These are phyloP conservation scores for Crenichthys baileyi DNA, from an alignment of 2,797 vertebrate species.

Conservation along the genomic window DNA sequence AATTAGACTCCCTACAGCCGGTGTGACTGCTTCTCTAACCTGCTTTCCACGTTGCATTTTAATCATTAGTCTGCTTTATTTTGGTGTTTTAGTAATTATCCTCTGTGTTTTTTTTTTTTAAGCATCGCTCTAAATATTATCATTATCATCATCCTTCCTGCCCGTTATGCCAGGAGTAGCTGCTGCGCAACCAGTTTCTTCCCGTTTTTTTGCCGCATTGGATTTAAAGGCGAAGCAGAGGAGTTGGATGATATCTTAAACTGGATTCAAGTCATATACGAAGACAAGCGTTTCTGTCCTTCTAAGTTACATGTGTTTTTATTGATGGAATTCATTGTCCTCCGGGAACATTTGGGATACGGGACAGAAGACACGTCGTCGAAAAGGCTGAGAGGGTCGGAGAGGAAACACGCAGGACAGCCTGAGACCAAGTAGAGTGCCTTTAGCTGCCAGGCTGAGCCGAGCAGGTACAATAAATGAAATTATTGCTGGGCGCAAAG, in stretches of 20 bases:
- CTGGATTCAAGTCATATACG: slow-evolving; percentile 12
- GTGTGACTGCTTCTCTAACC: not conserved
- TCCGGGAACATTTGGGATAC: slow-evolving; percentile 17
- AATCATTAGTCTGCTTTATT: not conserved
- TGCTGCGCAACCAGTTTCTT: slow-evolving; percentile 49
- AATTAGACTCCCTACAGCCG: slow-evolving; percentile 38
- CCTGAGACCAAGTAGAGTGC: slow-evolving; percentile 22
- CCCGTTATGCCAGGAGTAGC: slow-evolving; percentile 28
- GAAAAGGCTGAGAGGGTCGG: slow-evolving; percentile 14
- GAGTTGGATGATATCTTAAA: slow-evolving; percentile 15
- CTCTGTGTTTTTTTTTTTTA: not conserved
- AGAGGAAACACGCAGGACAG: slow-evolving; percentile 14
- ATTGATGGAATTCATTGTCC: not conserved
- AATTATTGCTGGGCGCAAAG: not conserved
- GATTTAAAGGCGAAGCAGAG: slow-evolving; percentile 60
- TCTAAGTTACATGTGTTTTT: not conserved
- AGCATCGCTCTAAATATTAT: not conserved
- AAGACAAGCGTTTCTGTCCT: slow-evolving; percentile 4
- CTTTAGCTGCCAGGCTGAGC: slow-evolving; percentile 39
- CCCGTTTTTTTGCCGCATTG: slow-evolving; percentile 69
- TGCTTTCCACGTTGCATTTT: not conserved
- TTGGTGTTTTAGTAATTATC: not conserved
- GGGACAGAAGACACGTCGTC: slow-evolving; percentile 12
- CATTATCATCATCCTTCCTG: slow-evolving; percentile 5
- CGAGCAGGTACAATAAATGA: slow-evolving; percentile 55